Evolutionary conservation across 1,140 invertebrate species (phyloP), one percentile per base, ranked within the genome.

Genomic region (Bombus haemorrhoidalis): DNA sequence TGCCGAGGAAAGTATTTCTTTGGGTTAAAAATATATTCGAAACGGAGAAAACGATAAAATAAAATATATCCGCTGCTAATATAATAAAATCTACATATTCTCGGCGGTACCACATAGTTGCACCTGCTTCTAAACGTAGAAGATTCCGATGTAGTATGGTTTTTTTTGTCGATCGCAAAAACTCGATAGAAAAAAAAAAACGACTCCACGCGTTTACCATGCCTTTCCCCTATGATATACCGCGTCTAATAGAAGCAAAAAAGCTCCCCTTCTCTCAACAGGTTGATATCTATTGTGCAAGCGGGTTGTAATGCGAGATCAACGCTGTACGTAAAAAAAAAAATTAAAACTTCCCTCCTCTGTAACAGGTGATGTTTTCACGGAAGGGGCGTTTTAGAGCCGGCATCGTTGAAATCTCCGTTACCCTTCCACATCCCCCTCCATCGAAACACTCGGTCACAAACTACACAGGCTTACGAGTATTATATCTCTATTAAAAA

Each of bases 191-290:
- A 78, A 87, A 87, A 78, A 87, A 87, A 91, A 86, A 78, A 57
- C 53, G 64, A 68, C 66, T 84, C 84, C 80, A 77, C 69, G 57
- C 81, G n/a, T 1, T 59, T 59, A 86, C 74, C 18, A 22, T 22
- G 81, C 79, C 53, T 73, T 87, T 83, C 83, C 82, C 81, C 66
- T 72, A 53, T 62, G 34, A 28, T 62, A 41, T 18, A 15, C 64
- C 77, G 87, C 66, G 34, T 34, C 87, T 91, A 89, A 91, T 86
- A 74, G 83, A 81, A 83, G 22, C 37, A 89, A 91, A 92, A 92
- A 93, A 92, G 86, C 90, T 91, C 92, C 92, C 91, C 91, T 89
- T 89, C 89, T 53, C 34, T 87, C 83, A 74, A 87, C 92, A 93
- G 91, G 91, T 92, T 90, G 87, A 90, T 91, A 85, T 64, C 82